Percentiles rank a stretch among this genome's conserved stretches.
These are phyloP conservation scores for Noctilio leporinus DNA, from an alignment of 2,113 vertebrate species.

Conservation along the genomic window DNA sequence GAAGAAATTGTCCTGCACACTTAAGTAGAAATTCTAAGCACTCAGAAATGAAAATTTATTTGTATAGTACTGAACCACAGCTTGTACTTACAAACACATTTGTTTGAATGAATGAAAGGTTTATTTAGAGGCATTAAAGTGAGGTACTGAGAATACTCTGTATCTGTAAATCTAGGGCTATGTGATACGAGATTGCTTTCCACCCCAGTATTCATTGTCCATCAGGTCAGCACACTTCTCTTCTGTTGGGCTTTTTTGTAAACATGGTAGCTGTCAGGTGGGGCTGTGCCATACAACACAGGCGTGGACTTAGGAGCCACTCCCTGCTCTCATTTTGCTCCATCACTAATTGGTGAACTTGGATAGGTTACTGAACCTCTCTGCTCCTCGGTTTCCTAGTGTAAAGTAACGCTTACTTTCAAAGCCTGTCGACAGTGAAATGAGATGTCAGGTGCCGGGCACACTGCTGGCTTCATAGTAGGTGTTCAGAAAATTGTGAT, in stretches of 20 bases:
- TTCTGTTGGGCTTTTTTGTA: not conserved
- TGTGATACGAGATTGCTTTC: not conserved
- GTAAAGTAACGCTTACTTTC: not conserved
- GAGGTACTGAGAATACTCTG: not conserved
- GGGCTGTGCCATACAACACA: not conserved
- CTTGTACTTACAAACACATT: not conserved
- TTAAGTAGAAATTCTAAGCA: not conserved
- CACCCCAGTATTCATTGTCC: not conserved
- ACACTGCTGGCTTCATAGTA: slow-evolving; percentile 26
- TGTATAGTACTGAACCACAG: not conserved
- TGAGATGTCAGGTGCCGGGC: slow-evolving; percentile 23
- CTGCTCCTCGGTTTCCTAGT: not conserved
- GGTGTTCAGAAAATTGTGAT: slow-evolving; percentile 35
- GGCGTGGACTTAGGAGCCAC: not conserved
- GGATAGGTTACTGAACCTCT: not conserved
- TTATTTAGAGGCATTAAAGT: slow-evolving; percentile 1
- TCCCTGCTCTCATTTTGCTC: not conserved
- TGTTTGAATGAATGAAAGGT: not conserved
- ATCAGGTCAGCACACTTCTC: not conserved
- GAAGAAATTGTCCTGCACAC: not conserved
- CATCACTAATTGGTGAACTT: not conserved
- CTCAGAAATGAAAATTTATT: not conserved
- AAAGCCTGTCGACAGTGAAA: not conserved
- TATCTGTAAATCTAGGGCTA: not conserved
- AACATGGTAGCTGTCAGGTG: not conserved